Base-by-base conservation (phyloP, 1,140 invertebrate genomes). In the Megalonaias nervosa region DNA sequence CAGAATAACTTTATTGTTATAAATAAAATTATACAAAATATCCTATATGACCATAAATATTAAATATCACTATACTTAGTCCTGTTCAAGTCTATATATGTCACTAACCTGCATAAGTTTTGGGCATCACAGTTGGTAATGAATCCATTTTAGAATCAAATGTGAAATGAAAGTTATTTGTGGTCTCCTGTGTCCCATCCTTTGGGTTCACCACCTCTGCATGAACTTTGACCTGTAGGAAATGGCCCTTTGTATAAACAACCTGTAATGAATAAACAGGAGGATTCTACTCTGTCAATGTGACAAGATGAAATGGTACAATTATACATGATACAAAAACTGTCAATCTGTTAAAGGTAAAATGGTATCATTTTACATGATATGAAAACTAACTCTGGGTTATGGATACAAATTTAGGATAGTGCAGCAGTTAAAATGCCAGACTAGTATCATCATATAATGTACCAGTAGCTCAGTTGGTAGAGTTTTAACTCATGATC, bases 151-250 rank as follows among this genome's bases (percentile, higher is more conserved):
- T 60, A 12, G 92, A 88, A 3, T 92, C 91, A 87, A 94, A 95
- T 4, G 95, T 95, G 86, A 94, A 95, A 87, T 96, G 94, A 86
- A 96, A 96, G n/a, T 93, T 92, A 90, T 96, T 96, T 17, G 94
- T 94, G 19, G 94, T 94, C 56, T 92, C 91, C 78, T 91, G 92
- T 75, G 89, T 89, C 4, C 92, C 93, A 0, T 91, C 92, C 62
- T 90, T 86, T 3, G 94, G 91, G 86, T 95, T 92, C 65, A 94
- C 91, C 21, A 94, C 93, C 87, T 95, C 94, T 3, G 94, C 94
- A 80, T 94, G 93, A 2, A 95, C 94, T 83, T 91, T 90, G 55
- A 92, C 84, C 89, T 95, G 94, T 77, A 95, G 90, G 81, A 92
- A 93, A 70, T 93, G 91, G 12, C 92, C 91, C 79, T 93, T 90